Base-by-base conservation (phyloP, 2,797 vertebrate species). In the Glossophaga mutica region DNA sequence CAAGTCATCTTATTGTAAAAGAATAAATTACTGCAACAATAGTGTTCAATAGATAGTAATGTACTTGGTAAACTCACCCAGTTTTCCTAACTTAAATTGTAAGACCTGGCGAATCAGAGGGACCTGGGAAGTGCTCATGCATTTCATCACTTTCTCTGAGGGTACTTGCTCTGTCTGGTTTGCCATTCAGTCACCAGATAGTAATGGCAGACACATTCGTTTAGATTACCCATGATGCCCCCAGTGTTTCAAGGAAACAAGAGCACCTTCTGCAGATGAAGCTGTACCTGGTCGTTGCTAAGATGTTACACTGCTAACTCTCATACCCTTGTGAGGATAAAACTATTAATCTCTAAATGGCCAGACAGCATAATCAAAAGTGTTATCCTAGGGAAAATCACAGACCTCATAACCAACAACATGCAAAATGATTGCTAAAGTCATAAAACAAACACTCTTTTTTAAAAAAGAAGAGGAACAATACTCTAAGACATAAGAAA, bases 311-410 rank as follows among this genome's bases (percentile, higher is more conserved):
- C 32, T 68, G 26, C 46, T 77, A 73, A 87, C 34, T 46, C 16
- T 39, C 15, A 55, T 4, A 68, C 3, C n/a, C 11, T 24, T 1
- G 5, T 29, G 50, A 97, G 65, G 24, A 82, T 93, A 87, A 68
- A 44, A 83, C 68, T 21, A 86, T 71, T 90, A 62, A 76, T 74
- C 24, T 62, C 5, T 21, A 89, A 95, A 70, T 57, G 39, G 46
- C 15, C 74, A 82, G 39, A 78, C 0, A 50, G 9, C 39, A 34
- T 50, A 46, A 59, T 14, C 44, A 57, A 90, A 92, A 94, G n/a
- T 71, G 26, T 70, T 94, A 79, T 44, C 22, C 62, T 82, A 22
- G 15, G 52, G 89, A 96, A 97, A 97, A 91, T 76, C 78, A 97
- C 73, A 50, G 48, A 88, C 34, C 24, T 90, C 29, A 48, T 59